Conservation (phyloP, 2,113 vertebrate genomes). For the Podocnemis expansa region DNA sequence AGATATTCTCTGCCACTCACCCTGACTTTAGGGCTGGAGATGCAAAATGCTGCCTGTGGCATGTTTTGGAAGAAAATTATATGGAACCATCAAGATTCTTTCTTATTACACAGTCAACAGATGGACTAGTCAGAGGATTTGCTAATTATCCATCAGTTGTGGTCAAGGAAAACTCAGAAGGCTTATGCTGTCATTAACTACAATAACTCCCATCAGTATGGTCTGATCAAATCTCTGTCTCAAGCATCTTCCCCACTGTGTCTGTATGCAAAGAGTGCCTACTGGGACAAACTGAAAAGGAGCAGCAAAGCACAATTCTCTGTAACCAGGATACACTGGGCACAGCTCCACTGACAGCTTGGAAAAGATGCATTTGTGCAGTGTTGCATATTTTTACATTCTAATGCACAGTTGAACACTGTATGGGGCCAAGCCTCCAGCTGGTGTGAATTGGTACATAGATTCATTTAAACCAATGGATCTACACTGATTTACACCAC, state of each 20-base stretch:
- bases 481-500: not conserved
- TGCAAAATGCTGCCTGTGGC: not conserved
- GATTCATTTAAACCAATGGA: not conserved
- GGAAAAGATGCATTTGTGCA: accelerated
- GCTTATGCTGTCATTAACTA: accelerated
- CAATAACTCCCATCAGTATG: not conserved
- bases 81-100: not conserved
- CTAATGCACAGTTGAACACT: not conserved
- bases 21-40: not conserved
- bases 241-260: not conserved
- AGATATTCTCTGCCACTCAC: not conserved
- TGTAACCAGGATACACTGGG: not conserved
- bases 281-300: not conserved
- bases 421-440: not conserved
- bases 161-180: not conserved
- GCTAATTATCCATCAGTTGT: conserved; percentile 5
- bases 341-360: not conserved
- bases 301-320: not conserved
- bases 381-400: not conserved
- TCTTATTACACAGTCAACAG: not conserved
- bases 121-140: not conserved
- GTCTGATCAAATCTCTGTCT: not conserved
- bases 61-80: not conserved
- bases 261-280: not conserved
- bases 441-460: accelerated